Evolutionary conservation across 2,888 invertebrate genomes (phyloP).

Genomic region (Nysson spinosus): DNA sequence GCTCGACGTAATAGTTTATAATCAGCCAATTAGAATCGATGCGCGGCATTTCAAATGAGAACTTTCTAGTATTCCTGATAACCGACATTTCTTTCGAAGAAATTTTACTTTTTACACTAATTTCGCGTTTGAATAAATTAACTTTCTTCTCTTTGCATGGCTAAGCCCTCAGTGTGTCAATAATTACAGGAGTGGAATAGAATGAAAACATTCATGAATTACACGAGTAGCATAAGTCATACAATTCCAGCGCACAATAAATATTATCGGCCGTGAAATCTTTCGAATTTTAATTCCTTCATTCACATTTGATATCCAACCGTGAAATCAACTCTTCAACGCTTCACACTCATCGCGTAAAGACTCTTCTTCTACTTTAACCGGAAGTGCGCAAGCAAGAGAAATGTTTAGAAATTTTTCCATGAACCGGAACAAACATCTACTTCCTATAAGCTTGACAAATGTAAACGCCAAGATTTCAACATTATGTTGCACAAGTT

Average conservation of each 20-base stretch:
- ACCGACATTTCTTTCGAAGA: neutral
- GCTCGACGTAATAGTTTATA: neutral
- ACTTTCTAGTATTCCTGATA: neutral
- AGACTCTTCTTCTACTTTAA: neutral
- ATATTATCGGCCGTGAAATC: too few species aligned
- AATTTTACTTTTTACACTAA: neutral
- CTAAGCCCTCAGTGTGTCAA: neutral
- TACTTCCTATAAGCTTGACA: neutral
- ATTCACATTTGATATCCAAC: too few species aligned
- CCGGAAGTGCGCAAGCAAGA: neutral
- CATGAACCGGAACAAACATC: neutral
- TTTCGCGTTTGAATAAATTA: neutral
- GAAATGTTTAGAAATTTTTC: neutral
- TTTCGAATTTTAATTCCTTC: too few species aligned
- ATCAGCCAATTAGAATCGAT: neutral
- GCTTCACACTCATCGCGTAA: neutral
- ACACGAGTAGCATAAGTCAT: too few species aligned
- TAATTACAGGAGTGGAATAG: too few species aligned
- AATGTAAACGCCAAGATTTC: too few species aligned
- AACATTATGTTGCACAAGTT: too few species aligned
- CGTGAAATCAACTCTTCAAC: too few species aligned
- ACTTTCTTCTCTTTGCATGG: neutral
- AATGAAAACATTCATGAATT: too few species aligned
- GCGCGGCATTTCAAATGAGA: neutral
- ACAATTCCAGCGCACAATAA: too few species aligned